Evolutionary conservation across 2,888 invertebrate genomes (phyloP).

Genomic region (Byasa hedistus): DNA sequence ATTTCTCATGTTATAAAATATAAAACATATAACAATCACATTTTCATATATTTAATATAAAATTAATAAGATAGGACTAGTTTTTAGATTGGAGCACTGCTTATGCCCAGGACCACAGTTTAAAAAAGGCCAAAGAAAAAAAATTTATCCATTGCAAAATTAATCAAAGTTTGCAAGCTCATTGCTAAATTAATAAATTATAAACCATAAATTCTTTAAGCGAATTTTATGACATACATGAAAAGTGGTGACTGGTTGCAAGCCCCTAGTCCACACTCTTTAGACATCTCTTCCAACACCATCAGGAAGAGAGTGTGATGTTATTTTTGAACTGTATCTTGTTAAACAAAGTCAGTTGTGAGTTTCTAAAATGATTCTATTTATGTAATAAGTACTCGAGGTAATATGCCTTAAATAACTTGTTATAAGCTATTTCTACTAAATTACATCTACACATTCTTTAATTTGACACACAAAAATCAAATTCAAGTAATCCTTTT

Average conservation of each 20-base stretch:
- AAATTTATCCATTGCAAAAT: slow-evolving; percentile 16
- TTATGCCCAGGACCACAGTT: slow-evolving; percentile 22
- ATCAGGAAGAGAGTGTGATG: slow-evolving; percentile 18
- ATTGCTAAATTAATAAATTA: slow-evolving; percentile 22
- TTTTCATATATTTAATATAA: neutral
- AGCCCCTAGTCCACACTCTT: slow-evolving; percentile 26
- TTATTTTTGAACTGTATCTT: slow-evolving; percentile 25
- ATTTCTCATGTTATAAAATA: neutral
- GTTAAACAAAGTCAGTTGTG: slow-evolving; percentile 23
- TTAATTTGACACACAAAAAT: slow-evolving; percentile 11
- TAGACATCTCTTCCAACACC: slow-evolving; percentile 23
- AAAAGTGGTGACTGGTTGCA: slow-evolving; percentile 27
- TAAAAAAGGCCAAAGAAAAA: slow-evolving; percentile 25
- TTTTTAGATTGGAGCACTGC: slow-evolving; percentile 20
- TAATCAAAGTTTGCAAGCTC: slow-evolving; percentile 22
- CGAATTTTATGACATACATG: slow-evolving; percentile 28
- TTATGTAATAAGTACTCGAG: slow-evolving; percentile 20
- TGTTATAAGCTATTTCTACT: neutral
- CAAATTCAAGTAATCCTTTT: slow-evolving; percentile 1
- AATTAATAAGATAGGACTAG: slow-evolving; percentile 20
- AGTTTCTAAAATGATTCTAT: slow-evolving; percentile 23
- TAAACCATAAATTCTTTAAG: slow-evolving; percentile 28
- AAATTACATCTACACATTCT: slow-evolving; percentile 21
- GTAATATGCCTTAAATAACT: slow-evolving; percentile 17
- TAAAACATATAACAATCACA: neutral